Conservation (phyloP, 2,888 invertebrate genomes). For the Lysandra coridon region DNA sequence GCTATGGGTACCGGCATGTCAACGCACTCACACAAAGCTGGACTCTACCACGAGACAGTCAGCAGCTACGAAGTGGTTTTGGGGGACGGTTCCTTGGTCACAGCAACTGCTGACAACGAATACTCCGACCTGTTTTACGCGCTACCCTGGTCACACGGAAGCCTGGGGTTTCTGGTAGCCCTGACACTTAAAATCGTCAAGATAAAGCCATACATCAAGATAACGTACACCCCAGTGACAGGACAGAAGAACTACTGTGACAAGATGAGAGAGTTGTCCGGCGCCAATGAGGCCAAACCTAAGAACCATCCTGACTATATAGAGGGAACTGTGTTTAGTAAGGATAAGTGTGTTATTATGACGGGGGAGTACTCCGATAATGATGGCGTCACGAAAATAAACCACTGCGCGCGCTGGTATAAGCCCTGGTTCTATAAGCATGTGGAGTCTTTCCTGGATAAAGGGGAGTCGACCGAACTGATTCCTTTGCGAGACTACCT, state of each 20-base stretch:
- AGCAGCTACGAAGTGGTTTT: constrained; percentile 83
- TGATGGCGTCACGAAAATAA: constrained; percentile 73
- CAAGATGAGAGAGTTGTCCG: constrained; percentile 81
- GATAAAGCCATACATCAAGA: constrained; percentile 83
- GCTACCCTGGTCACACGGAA: constrained; percentile 85
- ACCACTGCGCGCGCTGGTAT: constrained; percentile 82
- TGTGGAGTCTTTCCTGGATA: constrained; percentile 78
- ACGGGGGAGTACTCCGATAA: constrained; percentile 83
- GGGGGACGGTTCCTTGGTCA: constrained; percentile 81
- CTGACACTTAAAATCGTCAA: constrained; percentile 82
- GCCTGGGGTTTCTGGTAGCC: constrained; percentile 83
- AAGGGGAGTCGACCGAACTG: constrained; percentile 78
- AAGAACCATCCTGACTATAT: constrained; percentile 80
- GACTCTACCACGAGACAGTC: constrained; percentile 85
- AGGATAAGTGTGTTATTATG: constrained; percentile 84
- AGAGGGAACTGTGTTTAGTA: constrained; percentile 83
- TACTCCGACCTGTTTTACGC: constrained; percentile 80
- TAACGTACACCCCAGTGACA: constrained; percentile 82
- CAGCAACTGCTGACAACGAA: constrained; percentile 79
- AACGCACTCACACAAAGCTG: constrained; percentile 85
- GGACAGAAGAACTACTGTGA: constrained; percentile 83
- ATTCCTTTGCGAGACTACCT: constrained; percentile 84
- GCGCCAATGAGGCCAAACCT: constrained; percentile 71
- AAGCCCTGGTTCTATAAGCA: constrained; percentile 88
- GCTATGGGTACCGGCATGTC: constrained; percentile 88